Evolutionary conservation across 2,888 invertebrate species (phyloP), one percentile per base, ranked within the genome.

Genomic region (Microchrysa polita): DNA sequence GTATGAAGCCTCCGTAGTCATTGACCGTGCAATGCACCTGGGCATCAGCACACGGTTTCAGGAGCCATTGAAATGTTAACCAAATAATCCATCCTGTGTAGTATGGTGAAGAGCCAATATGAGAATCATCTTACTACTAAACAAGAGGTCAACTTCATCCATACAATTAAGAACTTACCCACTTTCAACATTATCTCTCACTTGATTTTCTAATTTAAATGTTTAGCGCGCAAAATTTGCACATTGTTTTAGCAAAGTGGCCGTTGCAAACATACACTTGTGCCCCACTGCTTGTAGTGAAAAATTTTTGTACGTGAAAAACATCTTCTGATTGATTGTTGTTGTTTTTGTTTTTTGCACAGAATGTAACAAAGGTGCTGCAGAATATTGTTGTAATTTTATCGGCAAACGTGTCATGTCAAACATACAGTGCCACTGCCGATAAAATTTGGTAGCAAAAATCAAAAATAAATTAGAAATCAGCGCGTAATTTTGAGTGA

Each of bases 1-100:
- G 76, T 18, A 83, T 80, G 74, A 83, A 83, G 22, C 79, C 81
- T 1, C 83, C 83, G 23, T 22, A 55, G 34, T 69, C 57, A 20
- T 55, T 14, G 40, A 18, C 16, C 5, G 69, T 65, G 65, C 65
- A 69, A 69, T 14, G 55, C 42, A 55, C 55, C 18, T 69, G 40
- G 48, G 34, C 55, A 55, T 4, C 16, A 16, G 20, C 55, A 14
- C 18, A 10, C 9, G 18, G 9, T 9, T 69, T 9, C 2, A 12
- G 14, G 40, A 55, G 55, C 55, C 55, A 55, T 55, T 69, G 69
- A 55, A 69, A 20, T n/a, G 55, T 20, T 69, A 69, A 20, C 57
- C 18, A 55, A 20, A 69, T 69, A 40, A 69, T 55, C 69, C 69
- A 57, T 57, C 42, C 55, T 69, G 16, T 18, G 22, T n/a, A n/a